phyloP scores from a whole-genome alignment of 2,888 invertebrate species.

The Vanessa cardui region DNA sequence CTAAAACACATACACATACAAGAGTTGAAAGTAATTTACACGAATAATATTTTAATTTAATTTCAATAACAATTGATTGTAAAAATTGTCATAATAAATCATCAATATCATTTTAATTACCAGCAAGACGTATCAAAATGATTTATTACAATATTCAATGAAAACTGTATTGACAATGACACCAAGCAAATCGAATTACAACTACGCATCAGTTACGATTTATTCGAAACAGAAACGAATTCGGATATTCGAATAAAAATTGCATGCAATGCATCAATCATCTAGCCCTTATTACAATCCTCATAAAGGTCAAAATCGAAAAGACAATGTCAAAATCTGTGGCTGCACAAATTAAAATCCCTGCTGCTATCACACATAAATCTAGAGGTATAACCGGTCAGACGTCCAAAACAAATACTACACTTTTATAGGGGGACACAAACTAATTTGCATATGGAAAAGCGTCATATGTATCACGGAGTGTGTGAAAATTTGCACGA shows the following conservation, averaged over 20 bases:
- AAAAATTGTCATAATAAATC: not conserved
- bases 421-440: slow-evolving; percentile 71
- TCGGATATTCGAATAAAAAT: slow-evolving; percentile 17
- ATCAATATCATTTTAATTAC: not conserved
- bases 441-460: slow-evolving; percentile 79
- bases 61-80: too few relatives aligned
- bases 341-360: slow-evolving; percentile 41
- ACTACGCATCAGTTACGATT: slow-evolving; percentile 32
- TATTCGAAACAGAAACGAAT: slow-evolving; percentile 38
- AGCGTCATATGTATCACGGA: slow-evolving; percentile 65
- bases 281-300: not conserved
- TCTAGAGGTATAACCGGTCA: slow-evolving; percentile 53
- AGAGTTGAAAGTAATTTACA: too few relatives aligned
- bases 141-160: slow-evolving; percentile 22
- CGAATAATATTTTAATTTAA: too few relatives aligned
- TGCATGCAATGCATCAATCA: not conserved
- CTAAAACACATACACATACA: too few relatives aligned
- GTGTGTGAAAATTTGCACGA: slow-evolving; percentile 49
- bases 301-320: slow-evolving; percentile 19
- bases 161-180: slow-evolving; percentile 34
- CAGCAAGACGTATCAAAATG: not conserved
- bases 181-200: slow-evolving; percentile 38
- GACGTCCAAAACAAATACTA: slow-evolving; percentile 74
- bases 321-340: slow-evolving; percentile 21
- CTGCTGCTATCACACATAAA: slow-evolving; percentile 44